Percentiles rank a stretch among this genome's conserved stretches.
phyloP scores from a whole-genome alignment of 2,888 invertebrate species.

The Drosophila trichaetosa region DNA sequence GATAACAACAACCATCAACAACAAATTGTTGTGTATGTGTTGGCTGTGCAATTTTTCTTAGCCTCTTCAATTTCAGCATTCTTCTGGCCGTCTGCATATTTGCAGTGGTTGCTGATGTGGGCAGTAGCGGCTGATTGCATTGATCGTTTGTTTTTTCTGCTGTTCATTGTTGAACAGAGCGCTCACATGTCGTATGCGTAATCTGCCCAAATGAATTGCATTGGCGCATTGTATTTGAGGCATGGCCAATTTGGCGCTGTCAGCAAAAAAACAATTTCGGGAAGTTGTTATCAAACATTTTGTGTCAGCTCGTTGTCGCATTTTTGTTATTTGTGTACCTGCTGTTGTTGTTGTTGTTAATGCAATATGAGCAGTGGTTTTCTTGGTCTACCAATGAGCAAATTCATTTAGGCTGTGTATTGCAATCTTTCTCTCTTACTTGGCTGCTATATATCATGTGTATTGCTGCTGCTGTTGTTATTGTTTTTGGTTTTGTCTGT shows the following conservation, averaged over 20 bases:
- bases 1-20: conserved; percentile 45
- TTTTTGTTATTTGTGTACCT: conserved; percentile 14
- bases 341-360: conserved; percentile 22
- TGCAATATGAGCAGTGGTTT: conserved; percentile 50
- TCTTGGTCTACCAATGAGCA: conserved; percentile 42
- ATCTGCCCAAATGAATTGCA: conserved; percentile 47
- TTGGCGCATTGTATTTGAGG: conserved; percentile 36
- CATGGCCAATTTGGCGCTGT: conserved; percentile 45
- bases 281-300: conserved; percentile 73
- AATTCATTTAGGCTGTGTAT: conserved; percentile 56
- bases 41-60: conserved; percentile 44
- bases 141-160: conserved; percentile 20
- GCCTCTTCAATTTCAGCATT: conserved; percentile 78
- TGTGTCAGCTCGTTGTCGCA: conserved; percentile 46
- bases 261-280: conserved; percentile 56
- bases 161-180: conserved; percentile 17
- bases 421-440: conserved; percentile 33
- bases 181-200: conserved; percentile 65
- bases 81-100: conserved; percentile 72
- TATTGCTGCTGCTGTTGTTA: conserved; percentile 28
- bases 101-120: conserved; percentile 31
- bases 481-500: conserved; percentile 27
- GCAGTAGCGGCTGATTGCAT: conserved; percentile 28
- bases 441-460: conserved; percentile 43
- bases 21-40: conserved; percentile 34